Evolutionary conservation across 2,113 vertebrate genomes (phyloP).

Genomic region (Corapipo altera): DNA sequence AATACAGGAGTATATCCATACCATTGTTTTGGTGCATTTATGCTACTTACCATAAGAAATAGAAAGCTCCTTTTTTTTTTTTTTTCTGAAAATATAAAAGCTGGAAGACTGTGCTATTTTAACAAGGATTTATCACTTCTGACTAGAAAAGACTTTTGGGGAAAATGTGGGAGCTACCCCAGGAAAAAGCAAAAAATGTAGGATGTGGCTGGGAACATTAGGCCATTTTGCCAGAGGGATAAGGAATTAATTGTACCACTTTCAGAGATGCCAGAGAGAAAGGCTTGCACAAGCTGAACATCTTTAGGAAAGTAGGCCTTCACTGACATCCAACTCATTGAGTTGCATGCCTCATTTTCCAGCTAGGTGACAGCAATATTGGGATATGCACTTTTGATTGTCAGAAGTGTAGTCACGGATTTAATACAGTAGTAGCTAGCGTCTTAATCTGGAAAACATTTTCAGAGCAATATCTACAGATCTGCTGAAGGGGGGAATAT

Average conservation of each 20-base stretch:
- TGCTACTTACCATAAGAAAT: conserved; percentile 26
- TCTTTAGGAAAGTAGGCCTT: neutral
- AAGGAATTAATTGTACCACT: neutral
- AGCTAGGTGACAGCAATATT: neutral
- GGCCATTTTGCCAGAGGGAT: neutral
- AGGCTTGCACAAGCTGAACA: neutral
- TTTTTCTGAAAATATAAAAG: conserved; percentile 22
- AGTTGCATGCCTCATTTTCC: neutral
- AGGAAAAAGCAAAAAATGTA: neutral
- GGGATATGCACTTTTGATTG: neutral
- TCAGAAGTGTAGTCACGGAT: neutral
- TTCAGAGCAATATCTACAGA: neutral
- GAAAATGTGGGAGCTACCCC: conserved; percentile 33
- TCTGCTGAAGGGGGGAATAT: neutral
- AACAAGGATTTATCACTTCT: conserved; percentile 28
- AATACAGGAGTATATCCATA: conserved; percentile 31
- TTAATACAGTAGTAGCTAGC: neutral
- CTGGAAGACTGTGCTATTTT: conserved; percentile 53
- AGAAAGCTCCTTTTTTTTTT: neutral
- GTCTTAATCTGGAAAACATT: neutral
- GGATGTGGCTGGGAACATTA: neutral
- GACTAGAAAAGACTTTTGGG: conserved; percentile 3
- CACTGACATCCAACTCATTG: neutral
- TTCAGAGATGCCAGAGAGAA: neutral
- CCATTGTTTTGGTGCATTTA: neutral